phyloP scores from a whole-genome alignment of 2,888 invertebrate species.

The Meandrusa payeni region DNA sequence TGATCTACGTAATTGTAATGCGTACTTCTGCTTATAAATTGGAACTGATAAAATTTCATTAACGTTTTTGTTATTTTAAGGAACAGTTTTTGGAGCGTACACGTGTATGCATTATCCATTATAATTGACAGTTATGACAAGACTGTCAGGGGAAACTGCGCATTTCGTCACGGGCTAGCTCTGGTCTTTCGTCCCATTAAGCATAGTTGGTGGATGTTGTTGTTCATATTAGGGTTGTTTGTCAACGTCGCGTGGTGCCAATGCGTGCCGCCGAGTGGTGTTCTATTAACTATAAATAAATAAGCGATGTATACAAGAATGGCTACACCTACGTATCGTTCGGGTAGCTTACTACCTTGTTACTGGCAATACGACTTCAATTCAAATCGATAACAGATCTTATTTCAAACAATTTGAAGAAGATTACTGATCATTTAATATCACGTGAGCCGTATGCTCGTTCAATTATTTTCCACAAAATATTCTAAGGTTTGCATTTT shows the following conservation, averaged over 20 bases:
- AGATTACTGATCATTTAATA: no score
- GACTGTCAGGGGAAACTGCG: constrained; percentile 38
- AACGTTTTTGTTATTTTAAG: background rate
- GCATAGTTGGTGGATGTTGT: constrained; percentile 30
- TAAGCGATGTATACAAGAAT: constrained; percentile 4
- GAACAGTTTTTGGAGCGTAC: background rate
- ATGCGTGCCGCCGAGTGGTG: constrained; percentile 37
- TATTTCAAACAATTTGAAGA: constrained; percentile 4
- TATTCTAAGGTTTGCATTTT: no score
- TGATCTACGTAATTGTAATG: no score
- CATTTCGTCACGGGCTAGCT: constrained; percentile 42
- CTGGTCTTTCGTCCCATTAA: constrained; percentile 5
- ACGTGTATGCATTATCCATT: constrained; percentile 8
- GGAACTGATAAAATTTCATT: no score
- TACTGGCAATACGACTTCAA: constrained; percentile 20
- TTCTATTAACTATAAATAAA: constrained; percentile 25
- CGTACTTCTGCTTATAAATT: no score
- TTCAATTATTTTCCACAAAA: no score
- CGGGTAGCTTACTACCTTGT: constrained; percentile 4
- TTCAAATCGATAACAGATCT: constrained; percentile 2
- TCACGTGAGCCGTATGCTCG: no score
- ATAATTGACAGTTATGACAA: constrained; percentile 6
- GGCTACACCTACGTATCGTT: constrained; percentile 5
- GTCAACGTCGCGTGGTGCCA: constrained; percentile 62
- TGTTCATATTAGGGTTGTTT: constrained; percentile 62